Percentiles rank a stretch among this genome's conserved stretches.
phyloP scores from a whole-genome alignment of 1,140 invertebrate genomes.

The Zaprionus tsacasi region DNA sequence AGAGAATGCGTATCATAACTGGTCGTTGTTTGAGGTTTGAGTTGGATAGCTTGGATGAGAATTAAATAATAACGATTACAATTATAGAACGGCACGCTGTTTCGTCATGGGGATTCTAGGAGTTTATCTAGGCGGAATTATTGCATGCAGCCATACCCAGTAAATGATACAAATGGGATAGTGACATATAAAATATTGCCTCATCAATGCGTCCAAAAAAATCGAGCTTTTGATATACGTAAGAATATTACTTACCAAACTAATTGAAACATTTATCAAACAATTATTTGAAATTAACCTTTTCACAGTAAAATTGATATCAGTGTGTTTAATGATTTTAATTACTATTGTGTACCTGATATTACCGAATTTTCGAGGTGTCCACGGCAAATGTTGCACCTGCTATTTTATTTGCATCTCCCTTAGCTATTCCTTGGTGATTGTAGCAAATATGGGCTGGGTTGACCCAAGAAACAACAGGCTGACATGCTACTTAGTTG shows the following conservation, averaged over 20 bases:
- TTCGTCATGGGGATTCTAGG: constrained; percentile 1
- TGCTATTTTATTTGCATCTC: constrained; percentile 88
- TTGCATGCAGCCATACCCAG: constrained; percentile 41
- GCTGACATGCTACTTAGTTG: constrained; percentile 12
- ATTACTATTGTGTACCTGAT: constrained; percentile 89
- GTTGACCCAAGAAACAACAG: constrained; percentile 53
- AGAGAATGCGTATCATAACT: constrained; percentile 6
- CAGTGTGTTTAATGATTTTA: constrained; percentile 86
- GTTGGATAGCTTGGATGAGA: too few relatives aligned
- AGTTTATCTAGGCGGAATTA: constrained; percentile 40
- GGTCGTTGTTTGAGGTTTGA: constrained; percentile 59
- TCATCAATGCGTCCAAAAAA: background rate
- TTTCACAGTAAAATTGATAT: too few relatives aligned
- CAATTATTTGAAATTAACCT: too few relatives aligned
- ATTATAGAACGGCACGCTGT: constrained; percentile 50
- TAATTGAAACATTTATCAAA: background rate
- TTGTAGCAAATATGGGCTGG: background rate
- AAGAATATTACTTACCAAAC: background rate
- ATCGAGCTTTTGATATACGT: background rate
- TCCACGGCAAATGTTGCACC: constrained; percentile 89
- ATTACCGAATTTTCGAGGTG: constrained; percentile 88
- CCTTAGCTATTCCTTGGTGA: constrained; percentile 86
- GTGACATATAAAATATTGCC: background rate
- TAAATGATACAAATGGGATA: background rate
- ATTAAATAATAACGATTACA: too few relatives aligned